Conservation (phyloP, 2,113 vertebrate genomes). For the Microtus pennsylvanicus region DNA sequence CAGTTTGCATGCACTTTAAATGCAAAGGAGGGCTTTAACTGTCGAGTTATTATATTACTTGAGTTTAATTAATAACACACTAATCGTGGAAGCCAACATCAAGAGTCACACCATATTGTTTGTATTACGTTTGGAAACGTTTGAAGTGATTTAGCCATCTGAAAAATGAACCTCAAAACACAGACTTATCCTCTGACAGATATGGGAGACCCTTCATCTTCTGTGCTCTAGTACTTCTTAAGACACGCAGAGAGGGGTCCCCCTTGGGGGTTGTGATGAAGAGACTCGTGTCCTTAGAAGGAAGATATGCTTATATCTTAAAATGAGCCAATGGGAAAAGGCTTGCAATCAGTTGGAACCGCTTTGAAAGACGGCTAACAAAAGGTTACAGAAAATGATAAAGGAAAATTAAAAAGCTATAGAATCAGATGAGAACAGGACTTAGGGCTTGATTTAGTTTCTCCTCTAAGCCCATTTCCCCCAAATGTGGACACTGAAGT, state of each 20-base stretch:
- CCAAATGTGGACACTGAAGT: neutral
- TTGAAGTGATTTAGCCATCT: constrained; percentile 84
- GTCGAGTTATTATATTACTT: constrained; percentile 85
- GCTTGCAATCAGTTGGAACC: neutral
- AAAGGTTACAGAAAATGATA: neutral
- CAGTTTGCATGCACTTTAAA: constrained; percentile 85
- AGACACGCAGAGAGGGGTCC: neutral
- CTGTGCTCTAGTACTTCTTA: constrained; percentile 47
- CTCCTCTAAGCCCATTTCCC: neutral
- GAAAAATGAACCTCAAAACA: constrained; percentile 74
- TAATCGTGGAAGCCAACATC: constrained; percentile 84
- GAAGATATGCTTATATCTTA: neutral
- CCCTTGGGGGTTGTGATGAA: neutral
- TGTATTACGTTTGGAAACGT: constrained; percentile 84
- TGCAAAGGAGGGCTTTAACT: constrained; percentile 85
- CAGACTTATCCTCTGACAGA: constrained; percentile 72
- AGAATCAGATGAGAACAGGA: neutral
- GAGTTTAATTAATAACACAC: constrained; percentile 89
- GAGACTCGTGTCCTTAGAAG: neutral
- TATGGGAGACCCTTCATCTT: neutral
- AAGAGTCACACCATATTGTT: constrained; percentile 86
- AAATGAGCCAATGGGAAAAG: neutral
- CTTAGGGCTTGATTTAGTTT: neutral
- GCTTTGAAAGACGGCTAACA: neutral
- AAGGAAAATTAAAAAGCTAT: neutral